Evolutionary conservation across 2,888 invertebrate genomes (phyloP).

Genomic region (Rhagonycha lutea): DNA sequence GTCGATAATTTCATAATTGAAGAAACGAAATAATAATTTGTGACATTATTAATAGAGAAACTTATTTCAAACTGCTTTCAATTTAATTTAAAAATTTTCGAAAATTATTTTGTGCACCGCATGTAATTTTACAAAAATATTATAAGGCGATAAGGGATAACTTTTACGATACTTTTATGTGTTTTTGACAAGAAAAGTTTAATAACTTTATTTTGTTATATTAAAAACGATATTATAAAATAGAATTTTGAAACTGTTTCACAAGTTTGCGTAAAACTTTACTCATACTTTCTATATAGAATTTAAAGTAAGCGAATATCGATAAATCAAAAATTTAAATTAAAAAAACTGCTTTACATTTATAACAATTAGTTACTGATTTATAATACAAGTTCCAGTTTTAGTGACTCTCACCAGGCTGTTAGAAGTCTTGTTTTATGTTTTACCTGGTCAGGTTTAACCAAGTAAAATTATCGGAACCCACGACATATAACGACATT

Average conservation of each 20-base stretch:
- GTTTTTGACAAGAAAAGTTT: not conserved
- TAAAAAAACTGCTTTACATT: not conserved
- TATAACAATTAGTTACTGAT: not conserved
- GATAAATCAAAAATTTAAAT: not conserved
- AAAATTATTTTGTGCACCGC: not conserved
- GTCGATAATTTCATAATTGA: not conserved
- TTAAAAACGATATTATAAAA: not conserved
- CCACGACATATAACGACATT: not conserved
- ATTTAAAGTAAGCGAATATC: not conserved
- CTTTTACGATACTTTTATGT: not conserved
- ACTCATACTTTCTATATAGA: not conserved
- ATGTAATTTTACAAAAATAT: not conserved
- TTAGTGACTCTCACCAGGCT: not conserved
- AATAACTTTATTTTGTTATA: not conserved
- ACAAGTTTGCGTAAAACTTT: not conserved
- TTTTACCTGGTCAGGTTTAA: not conserved
- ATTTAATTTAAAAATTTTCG: not conserved
- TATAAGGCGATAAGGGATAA: not conserved
- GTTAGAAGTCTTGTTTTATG: not conserved
- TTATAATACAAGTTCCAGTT: not conserved
- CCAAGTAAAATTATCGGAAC: not conserved
- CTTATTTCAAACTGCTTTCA: not conserved
- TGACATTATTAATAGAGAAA: not conserved
- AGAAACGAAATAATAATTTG: not conserved
- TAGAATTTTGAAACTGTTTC: not conserved